Base-by-base conservation (phyloP, 2,888 invertebrate genomes). In the Trachelus troglodyta region DNA sequence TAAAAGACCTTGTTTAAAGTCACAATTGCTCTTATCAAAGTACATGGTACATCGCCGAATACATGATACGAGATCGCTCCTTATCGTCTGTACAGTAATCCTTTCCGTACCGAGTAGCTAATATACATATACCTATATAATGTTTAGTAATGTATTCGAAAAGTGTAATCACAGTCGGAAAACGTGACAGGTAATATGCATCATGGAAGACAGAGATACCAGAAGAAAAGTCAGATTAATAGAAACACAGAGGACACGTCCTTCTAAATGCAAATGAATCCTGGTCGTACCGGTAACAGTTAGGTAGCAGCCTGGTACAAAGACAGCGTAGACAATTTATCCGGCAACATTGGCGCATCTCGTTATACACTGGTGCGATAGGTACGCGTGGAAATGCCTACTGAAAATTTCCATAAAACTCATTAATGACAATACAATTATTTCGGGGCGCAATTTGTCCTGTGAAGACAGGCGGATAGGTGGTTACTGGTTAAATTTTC, bases 371-470 rank as follows among this genome's bases (percentile, higher is more conserved):
- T 6, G 12, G 74, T 23, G 30, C 71, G 30, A 71, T 31, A 71
- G 34, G 31, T 35, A 23, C 74, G 30, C 34, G 30, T 30, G 35
- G 35, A 23, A 35, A 35, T 35, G 34, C 35, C 74, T 23, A 77
- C 75, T 74, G 74, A 69, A 56, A 84, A 86, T 87, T 85, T 86
- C 84, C 86, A 87, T 88, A 85, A 86, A 87, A 81, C 84, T 83
- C 84, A 80, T 83, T 85, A 85, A 85, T 82, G 84, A 84, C 82
- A 83, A 87, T 85, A 84, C 85, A 86, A 88, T 87, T 87, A 88
- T 87, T 87, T 84, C 81, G 77, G 80, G 82, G 83, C 80, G 74
- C 81, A 80, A 84, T 83, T 83, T 83, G 81, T 77, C 80, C 77
- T 56, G 56, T 2, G 56, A 56, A 56, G 56, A 56, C 56, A 23